These are phyloP conservation scores for Pteronotus mesoamericanus DNA, from an alignment of 2,797 vertebrate genomes.

Conservation along the genomic window DNA sequence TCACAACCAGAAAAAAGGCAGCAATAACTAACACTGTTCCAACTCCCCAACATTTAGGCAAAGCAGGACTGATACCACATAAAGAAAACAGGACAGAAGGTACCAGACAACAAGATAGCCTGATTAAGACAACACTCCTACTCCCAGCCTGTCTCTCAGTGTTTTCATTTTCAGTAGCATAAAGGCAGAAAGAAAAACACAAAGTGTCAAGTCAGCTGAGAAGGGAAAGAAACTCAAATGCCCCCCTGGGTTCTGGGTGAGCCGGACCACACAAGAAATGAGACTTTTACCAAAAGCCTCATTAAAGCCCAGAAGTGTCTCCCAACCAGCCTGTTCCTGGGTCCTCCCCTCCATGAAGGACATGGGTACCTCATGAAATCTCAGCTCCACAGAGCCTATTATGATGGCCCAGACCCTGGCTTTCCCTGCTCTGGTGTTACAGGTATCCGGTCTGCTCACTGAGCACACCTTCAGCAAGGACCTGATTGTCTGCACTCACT, in stretches of 20 bases:
- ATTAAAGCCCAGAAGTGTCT: not conserved
- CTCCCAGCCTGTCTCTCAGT: not conserved
- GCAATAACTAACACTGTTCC: not conserved
- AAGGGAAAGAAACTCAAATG: not conserved
- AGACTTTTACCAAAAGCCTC: not conserved
- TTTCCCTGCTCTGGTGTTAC: not conserved
- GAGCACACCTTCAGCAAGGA: not conserved
- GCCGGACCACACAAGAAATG: not conserved
- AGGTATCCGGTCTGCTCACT: accelerated
- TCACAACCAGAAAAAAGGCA: not conserved
- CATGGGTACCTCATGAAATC: not conserved
- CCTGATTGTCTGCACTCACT: not conserved
- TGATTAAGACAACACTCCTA: not conserved
- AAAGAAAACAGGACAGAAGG: not conserved
- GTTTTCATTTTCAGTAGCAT: not conserved
- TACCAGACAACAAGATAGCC: not conserved
- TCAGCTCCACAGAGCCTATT: not conserved
- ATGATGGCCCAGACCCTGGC: not conserved
- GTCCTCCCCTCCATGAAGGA: not conserved
- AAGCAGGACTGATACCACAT: not conserved
- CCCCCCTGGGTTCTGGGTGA: not conserved
- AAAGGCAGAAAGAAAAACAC: not conserved
- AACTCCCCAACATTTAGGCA: not conserved
- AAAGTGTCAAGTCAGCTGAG: not conserved
- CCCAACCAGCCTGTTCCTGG: not conserved